phyloP scores from a whole-genome alignment of 2,113 vertebrate genomes.

The Triplophysa tibetana region DNA sequence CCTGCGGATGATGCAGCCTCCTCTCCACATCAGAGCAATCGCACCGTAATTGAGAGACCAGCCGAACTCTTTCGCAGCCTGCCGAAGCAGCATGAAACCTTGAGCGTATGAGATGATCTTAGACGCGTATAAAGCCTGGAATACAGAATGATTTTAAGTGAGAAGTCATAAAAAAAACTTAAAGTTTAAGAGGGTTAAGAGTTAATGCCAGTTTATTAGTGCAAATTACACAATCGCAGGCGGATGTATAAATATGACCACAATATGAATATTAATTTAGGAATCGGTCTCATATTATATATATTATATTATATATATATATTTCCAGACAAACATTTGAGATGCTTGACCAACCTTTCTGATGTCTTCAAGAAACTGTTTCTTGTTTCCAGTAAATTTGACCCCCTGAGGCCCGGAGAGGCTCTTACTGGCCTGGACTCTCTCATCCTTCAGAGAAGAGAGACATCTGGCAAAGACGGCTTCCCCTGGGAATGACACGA shows the following conservation, averaged over 20 bases:
- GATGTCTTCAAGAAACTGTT: conserved; percentile 90
- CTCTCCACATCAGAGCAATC: conserved; percentile 98
- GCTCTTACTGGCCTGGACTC: conserved; percentile 83
- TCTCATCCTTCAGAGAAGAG: conserved; percentile 92
- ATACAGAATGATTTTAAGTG: background rate
- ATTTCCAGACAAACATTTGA: too few species aligned
- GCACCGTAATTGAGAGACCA: conserved; percentile 94
- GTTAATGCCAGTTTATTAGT: background rate
- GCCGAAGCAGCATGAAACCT: conserved; percentile 95
- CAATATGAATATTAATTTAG: too few species aligned
- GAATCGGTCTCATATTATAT: too few species aligned
- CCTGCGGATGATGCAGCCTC: conserved; percentile 98
- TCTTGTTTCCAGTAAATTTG: conserved; percentile 80
- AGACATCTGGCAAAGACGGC: conserved; percentile 96
- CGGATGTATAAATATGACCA: too few species aligned
- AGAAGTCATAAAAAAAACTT: background rate
- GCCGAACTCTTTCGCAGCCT: conserved; percentile 90
- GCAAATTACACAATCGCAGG: too few species aligned
- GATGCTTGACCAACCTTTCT: conserved; percentile 78
- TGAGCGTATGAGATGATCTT: conserved; percentile 98
- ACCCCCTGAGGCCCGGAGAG: conserved; percentile 78
- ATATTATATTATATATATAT: too few species aligned
- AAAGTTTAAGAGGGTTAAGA: background rate
- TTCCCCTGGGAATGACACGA: conserved; percentile 78
- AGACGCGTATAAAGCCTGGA: conserved; percentile 93